Percentiles rank a stretch among this genome's conserved stretches.
Evolutionary conservation across 2,113 vertebrate species (phyloP).

Genomic region (Sorex araneus): DNA sequence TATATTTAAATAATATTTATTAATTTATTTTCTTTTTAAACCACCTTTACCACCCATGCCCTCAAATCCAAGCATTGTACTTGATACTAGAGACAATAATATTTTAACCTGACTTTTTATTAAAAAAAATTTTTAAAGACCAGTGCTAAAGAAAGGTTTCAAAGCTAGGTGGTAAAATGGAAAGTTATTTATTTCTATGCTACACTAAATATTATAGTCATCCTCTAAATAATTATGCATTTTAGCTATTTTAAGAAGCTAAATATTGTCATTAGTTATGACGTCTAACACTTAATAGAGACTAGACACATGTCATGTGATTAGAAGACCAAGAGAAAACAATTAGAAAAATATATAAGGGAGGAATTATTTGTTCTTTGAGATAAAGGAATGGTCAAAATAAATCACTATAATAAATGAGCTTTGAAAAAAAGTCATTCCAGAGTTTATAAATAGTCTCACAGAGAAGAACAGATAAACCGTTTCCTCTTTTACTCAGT

Average conservation of each 20-base stretch:
- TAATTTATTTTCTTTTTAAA: neutral
- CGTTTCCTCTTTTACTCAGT: neutral
- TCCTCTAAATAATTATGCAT: neutral
- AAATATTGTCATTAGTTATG: neutral
- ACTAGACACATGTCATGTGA: neutral
- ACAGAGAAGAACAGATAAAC: neutral
- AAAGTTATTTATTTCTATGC: neutral
- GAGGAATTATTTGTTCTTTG: conserved; percentile 40
- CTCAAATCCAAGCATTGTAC: neutral
- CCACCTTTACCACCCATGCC: neutral
- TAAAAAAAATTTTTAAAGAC: neutral
- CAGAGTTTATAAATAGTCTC: conserved; percentile 55
- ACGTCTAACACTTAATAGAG: conserved; percentile 54
- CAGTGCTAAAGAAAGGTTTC: neutral
- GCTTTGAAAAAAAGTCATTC: neutral
- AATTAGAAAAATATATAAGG: conserved; percentile 54
- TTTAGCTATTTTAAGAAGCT: conserved; percentile 32
- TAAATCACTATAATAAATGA: conserved; percentile 20
- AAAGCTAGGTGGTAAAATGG: neutral
- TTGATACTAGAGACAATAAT: neutral
- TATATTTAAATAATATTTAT: neutral
- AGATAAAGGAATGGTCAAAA: conserved; percentile 67
- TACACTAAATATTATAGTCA: neutral
- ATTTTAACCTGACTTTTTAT: neutral
- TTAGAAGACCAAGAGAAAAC: conserved; percentile 19